A percentile compares a stretch with the other conserved stretches of the same genome.
Evolutionary conservation across 2,797 vertebrate genomes (phyloP).

Genomic region (Bovichtus variegatus): DNA sequence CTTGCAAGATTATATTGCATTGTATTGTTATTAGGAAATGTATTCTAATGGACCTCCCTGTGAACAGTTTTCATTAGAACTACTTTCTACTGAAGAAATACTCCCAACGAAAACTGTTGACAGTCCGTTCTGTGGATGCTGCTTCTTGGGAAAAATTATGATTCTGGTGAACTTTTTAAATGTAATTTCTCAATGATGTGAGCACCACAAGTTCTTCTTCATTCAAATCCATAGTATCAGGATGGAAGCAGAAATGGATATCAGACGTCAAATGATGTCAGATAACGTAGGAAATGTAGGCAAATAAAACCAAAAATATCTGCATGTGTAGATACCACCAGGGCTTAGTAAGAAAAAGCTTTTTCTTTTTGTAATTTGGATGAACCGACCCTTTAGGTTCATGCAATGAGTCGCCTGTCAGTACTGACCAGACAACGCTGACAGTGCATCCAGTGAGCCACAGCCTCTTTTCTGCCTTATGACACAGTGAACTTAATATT

Average conservation of each 20-base stretch:
- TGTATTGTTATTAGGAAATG: too few species aligned
- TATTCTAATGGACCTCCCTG: too few species aligned
- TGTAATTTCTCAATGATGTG: neutral
- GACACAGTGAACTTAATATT: neutral
- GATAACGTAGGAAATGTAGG: too few species aligned
- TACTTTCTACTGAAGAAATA: neutral
- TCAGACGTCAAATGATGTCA: too few species aligned
- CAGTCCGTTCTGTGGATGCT: neutral
- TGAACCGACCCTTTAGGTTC: neutral
- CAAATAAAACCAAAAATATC: neutral
- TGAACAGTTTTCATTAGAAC: neutral
- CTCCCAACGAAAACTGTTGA: neutral
- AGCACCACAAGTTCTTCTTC: neutral
- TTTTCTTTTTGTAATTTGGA: neutral
- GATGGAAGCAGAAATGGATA: neutral
- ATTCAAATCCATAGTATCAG: neutral
- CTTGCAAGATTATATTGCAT: neutral
- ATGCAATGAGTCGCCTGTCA: neutral
- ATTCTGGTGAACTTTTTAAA: neutral
- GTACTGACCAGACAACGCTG: neutral
- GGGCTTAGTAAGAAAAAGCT: neutral
- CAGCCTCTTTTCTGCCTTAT: neutral
- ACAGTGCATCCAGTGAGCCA: neutral
- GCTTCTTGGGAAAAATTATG: too few species aligned
- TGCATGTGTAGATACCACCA: neutral